Base-by-base conservation (phyloP, 2,888 invertebrate species). In the Pelosia muscerda region DNA sequence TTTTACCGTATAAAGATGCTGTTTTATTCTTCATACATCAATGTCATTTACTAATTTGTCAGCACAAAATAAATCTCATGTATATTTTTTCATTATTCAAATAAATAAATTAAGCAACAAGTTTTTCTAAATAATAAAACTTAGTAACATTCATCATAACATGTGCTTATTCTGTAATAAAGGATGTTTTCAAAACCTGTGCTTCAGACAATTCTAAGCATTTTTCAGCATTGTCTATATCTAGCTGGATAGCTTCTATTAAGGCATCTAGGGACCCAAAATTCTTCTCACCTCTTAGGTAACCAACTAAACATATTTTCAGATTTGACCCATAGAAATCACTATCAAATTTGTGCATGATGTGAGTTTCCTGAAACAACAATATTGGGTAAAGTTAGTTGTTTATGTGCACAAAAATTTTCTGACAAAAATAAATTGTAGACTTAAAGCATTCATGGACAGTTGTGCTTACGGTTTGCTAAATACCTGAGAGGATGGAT, bases 301-400 rank as follows among this genome's bases (percentile, higher is more conserved):
- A 99, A 23, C 98, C 98, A 65, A 97, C 88, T 70, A 99, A 96
- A 72, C 97, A 96, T 28, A 98, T 96, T 92, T 97, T 97, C 74
- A 99, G 91, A 69, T 94, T 87, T 58, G 97, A 95, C 0, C 97
- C 99, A 92, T 99, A 99, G 84, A 99, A 98, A 90, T 99, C 99
- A 57, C 95, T 86, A 34, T 96, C 95, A 86, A 97, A 99, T 72
- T 96, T 92, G 84, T 99, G 97, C 76, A 99, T 93, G 61, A 99
- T 96, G 87, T 99, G 98, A 0, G 98, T 98, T 95, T 99, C 99
- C 98, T 98, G 92, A 65, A 95, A 95, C 19, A 57, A 22, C 26
- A 13, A 25, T 13, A 55, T 49, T 19, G 9, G 11, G 11, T 23
- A 13, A 55, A n/a, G 11, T 54, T 2, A 10, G 6, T 42, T 19